Conservation (phyloP, 2,888 invertebrate genomes). For the Eilema caniola region DNA sequence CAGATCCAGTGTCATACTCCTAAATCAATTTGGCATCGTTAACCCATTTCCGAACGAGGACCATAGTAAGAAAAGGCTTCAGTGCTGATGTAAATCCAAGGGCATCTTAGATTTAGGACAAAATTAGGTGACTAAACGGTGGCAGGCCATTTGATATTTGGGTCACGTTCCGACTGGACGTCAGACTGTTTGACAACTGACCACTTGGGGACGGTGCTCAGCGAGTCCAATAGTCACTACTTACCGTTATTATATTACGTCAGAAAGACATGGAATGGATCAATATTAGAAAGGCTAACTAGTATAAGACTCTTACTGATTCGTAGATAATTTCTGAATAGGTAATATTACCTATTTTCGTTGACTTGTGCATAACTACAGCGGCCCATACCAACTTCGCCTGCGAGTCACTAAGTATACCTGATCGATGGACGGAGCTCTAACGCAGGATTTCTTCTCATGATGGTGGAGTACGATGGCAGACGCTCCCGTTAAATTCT, state of each 20-base stretch:
- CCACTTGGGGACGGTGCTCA: background rate
- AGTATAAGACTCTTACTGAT: too few relatives aligned
- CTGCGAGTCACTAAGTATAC: too few relatives aligned
- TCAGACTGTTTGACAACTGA: background rate
- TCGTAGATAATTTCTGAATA: too few relatives aligned
- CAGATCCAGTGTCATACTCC: background rate
- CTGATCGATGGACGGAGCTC: too few relatives aligned
- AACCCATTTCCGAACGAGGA: slow-evolving; percentile 6
- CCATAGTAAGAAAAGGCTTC: background rate
- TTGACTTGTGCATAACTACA: too few relatives aligned
- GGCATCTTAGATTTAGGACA: slow-evolving; percentile 23
- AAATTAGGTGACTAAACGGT: slow-evolving; percentile 18
- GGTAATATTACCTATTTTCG: too few relatives aligned
- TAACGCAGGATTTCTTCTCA: too few relatives aligned
- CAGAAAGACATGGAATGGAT: background rate
- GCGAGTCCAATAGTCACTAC: background rate
- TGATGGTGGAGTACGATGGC: too few relatives aligned
- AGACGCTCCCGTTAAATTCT: too few relatives aligned
- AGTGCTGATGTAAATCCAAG: slow-evolving; percentile 18
- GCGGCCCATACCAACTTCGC: too few relatives aligned
- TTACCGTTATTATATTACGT: background rate
- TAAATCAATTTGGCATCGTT: slow-evolving; percentile 9
- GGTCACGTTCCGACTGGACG: background rate
- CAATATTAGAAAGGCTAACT: background rate
- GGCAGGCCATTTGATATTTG: background rate